Conservation (phyloP, 2,113 vertebrate species). For the Oxyura jamaicensis region DNA sequence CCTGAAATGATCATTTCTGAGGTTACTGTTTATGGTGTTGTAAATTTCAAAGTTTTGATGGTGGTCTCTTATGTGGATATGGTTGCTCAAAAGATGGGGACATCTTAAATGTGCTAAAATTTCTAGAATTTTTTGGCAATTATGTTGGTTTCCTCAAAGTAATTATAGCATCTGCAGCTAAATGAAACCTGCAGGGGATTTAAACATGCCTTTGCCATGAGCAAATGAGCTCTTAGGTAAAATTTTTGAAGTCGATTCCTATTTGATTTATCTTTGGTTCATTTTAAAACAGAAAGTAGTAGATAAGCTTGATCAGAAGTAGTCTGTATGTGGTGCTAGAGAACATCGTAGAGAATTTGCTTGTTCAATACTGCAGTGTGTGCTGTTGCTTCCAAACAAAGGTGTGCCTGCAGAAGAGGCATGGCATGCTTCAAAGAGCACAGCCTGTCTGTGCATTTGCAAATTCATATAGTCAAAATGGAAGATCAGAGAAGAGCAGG, state of each 20-base stretch:
- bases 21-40: neutral
- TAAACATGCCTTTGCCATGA: neutral
- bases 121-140: neutral
- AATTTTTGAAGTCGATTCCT: neutral
- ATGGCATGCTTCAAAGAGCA: neutral
- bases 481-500: neutral
- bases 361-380: neutral
- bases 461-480: neutral
- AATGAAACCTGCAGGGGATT: neutral
- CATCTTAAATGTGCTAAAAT: neutral
- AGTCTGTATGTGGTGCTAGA: neutral
- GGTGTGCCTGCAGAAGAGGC: neutral
- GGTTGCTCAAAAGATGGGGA: neutral
- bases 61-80: neutral
- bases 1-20: neutral
- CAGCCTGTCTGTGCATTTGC: neutral
- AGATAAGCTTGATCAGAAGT: neutral
- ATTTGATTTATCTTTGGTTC: neutral
- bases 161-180: neutral
- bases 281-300: neutral
- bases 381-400: neutral
- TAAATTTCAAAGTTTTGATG: neutral
- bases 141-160: neutral
- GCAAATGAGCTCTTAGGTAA: neutral
- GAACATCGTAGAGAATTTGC: neutral